phyloP scores from a whole-genome alignment of 2,888 invertebrate species.

The Creontiades dilutus region DNA sequence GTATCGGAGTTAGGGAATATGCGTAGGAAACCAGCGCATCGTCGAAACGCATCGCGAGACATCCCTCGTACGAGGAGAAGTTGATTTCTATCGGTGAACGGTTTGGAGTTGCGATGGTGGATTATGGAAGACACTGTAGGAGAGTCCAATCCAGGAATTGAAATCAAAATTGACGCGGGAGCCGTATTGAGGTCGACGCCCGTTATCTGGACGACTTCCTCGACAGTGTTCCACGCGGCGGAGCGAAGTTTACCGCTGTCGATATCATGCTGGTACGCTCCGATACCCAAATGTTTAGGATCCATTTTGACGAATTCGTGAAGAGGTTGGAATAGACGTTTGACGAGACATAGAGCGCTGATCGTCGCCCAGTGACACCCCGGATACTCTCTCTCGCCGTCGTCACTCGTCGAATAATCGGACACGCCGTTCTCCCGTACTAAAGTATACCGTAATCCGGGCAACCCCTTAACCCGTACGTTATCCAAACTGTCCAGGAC shows the following conservation, averaged over 20 bases:
- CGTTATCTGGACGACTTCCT: slow-evolving; percentile 94
- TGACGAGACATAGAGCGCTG: slow-evolving; percentile 90
- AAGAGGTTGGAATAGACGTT: slow-evolving; percentile 93
- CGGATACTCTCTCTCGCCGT: slow-evolving; percentile 91
- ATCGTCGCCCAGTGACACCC: slow-evolving; percentile 90
- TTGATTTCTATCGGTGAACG: slow-evolving; percentile 87
- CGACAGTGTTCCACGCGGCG: slow-evolving; percentile 88
- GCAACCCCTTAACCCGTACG: slow-evolving; percentile 80
- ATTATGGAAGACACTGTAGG: slow-evolving; percentile 89
- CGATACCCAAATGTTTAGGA: slow-evolving; percentile 94
- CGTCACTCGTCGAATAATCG: slow-evolving; percentile 92
- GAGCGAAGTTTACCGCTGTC: slow-evolving; percentile 87
- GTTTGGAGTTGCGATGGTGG: slow-evolving; percentile 84
- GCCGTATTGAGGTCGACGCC: slow-evolving; percentile 95
- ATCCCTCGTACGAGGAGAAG: slow-evolving; percentile 86
- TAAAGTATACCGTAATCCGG: slow-evolving; percentile 86
- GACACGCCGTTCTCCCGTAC: slow-evolving; percentile 95
- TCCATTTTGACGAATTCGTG: slow-evolving; percentile 96
- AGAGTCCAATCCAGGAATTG: slow-evolving; percentile 91
- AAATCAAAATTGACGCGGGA: slow-evolving; percentile 89
- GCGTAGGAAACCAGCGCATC: slow-evolving; percentile 89
- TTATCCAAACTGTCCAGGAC: slow-evolving; percentile 87
- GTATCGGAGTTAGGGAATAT: slow-evolving; percentile 79
- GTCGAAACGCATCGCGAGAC: slow-evolving; percentile 90
- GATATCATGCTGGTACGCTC: slow-evolving; percentile 96